Base-by-base conservation (phyloP, 2,888 invertebrate genomes). In the Prostheceraeus crozeri region DNA sequence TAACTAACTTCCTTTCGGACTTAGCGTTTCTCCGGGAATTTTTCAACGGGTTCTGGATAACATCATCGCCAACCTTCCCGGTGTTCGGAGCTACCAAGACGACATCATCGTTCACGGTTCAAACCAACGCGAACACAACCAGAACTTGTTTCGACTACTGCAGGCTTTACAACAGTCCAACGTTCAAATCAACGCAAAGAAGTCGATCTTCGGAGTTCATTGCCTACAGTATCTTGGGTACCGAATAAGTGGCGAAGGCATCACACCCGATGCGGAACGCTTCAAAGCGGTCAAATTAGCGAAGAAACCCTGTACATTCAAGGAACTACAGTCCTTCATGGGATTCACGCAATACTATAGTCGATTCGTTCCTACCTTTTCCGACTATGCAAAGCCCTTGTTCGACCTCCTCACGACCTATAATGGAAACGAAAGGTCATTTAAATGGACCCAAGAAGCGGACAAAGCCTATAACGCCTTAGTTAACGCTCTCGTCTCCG, bases 151-250 rank as follows among this genome's bases (percentile, higher is more conserved):
- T 40, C 40, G 19, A 16, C 19, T 40, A 10, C 21, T 40, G 19
- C 14, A 40, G 40, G 19, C 6, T 14, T 16, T 40, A 19, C 40
- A 40, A 10, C 14, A 6, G 19, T 40, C 21, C 16, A 16, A 48
- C 28, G 48, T 48, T 4, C 23, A 48, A 48, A 48, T 21, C 25
- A 48, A 48, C 28, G 48, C 4, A 10, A 48, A 48, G 48, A 48
- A 48, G 28, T 48, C 48, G 23, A n/a, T 16, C 6, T 21, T 48
- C 28, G 8, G 8, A 4, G 48, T 48, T 6, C 23, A 6, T 16
- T 11, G 28, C 10, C 23, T 48, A 4, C 28, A 23, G 6, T 48
- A 48, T 14, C 28, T 48, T 25, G 48, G 23, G 6, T 19, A 25
- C 23, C 14, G 8, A 6, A 14, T 40, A 40, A 19, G 40, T 40